Evolutionary conservation across 2,888 invertebrate species (phyloP), one percentile per base, ranked within the genome.

Genomic region (Stratiomys singularior): DNA sequence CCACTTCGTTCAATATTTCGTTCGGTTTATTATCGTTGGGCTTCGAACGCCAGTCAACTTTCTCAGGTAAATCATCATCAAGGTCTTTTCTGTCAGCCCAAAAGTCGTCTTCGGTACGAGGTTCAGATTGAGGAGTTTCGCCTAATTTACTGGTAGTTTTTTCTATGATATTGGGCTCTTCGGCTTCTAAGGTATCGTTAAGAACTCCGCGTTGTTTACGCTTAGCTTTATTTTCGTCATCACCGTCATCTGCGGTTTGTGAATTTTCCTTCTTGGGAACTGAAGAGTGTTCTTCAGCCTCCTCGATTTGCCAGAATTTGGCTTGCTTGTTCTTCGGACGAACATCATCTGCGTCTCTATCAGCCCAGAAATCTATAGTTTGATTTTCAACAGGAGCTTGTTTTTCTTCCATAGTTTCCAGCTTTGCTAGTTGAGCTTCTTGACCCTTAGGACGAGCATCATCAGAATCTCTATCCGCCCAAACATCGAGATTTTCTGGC

Each of bases 1-100:
- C 90, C 30, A 67, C 23, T 1, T 2, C 63, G 11, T 25, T 46
- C 7, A 7, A 47, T 25, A 47, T 46, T 18, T 69, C 46, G 46
- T 11, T 69, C 15, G 69, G 23, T 23, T 9, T 90, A 78, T 87
- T 88, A 13, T 89, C 86, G 60, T 74, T 60, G 58, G 21, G 18
- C 52, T 52, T 76, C 9, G 64, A 52, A 23, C 46, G 76, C 56
- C 76, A 58, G 58, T 79, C 66, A 13, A 78, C 67, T 69, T 77
- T 78, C 27, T 78, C 67, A 28, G 71, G 77, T 58, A 77, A 9
- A 77, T 78, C 64, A 25, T 72, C 60, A 46, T 78, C 44, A 44
- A 18, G 56, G 27, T 74, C 30, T 56, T 25, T 56, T 37, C 5
- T 37, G n/a, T 77, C 77, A 7, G 52, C 63, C 79, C 79, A 79